Evolutionary conservation across 2,797 vertebrate genomes (phyloP).

Genomic region (Gymnoscopelus microlampas): DNA sequence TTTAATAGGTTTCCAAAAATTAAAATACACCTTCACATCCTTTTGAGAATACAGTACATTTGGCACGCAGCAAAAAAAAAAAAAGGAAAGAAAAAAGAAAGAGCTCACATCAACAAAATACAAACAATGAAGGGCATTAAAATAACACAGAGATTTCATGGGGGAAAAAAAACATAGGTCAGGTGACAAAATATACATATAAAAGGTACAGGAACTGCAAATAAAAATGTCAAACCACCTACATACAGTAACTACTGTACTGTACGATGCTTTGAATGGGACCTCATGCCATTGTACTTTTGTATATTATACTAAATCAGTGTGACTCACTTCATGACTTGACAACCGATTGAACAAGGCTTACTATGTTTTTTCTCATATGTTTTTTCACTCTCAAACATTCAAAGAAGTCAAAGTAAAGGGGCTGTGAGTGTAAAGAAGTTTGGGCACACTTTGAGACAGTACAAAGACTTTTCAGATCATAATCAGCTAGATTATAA

Average conservation of each 20-base stretch:
- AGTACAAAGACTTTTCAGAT: constrained; percentile 1
- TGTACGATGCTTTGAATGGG: constrained; percentile 81
- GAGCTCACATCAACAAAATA: constrained; percentile 83
- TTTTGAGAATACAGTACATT: constrained; percentile 97
- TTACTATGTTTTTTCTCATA: constrained; percentile 58
- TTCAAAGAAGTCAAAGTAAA: constrained; percentile 49
- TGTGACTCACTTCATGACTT: constrained; percentile 63
- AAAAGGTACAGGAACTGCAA: constrained; percentile 83
- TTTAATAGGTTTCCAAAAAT: constrained; percentile 90
- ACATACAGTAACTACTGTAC: constrained; percentile 54
- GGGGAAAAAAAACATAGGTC: constrained; percentile 70
- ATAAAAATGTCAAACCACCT: constrained; percentile 70
- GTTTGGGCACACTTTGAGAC: constrained; percentile 7
- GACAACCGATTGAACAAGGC: constrained; percentile 67
- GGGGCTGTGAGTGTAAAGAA: constrained; percentile 25
- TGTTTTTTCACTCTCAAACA: constrained; percentile 67
- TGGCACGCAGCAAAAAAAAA: constrained; percentile 88
- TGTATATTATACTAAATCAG: constrained; percentile 59
- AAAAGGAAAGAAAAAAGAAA: constrained; percentile 60
- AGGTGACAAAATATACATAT: constrained; percentile 84
- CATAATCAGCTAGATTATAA: background rate
- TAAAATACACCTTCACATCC: constrained; percentile 95
- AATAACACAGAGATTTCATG: constrained; percentile 52
- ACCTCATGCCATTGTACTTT: constrained; percentile 62
- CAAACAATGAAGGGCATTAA: constrained; percentile 84